Evolutionary conservation across 2,888 invertebrate species (phyloP), one percentile per base, ranked within the genome.

Genomic region (Archaeoteleia sp.): DNA sequence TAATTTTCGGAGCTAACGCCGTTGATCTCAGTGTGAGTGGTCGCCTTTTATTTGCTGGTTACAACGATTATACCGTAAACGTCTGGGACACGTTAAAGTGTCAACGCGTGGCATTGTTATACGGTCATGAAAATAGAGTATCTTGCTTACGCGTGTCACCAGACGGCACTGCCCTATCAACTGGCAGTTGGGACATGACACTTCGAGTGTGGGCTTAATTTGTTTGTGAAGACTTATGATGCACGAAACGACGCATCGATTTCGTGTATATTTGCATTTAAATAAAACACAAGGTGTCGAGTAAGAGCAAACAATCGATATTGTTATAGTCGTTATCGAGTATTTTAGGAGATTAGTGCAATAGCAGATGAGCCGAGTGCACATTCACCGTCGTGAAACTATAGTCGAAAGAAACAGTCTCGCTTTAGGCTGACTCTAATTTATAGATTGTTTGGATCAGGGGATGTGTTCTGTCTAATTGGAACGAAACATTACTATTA

Each of bases 31-130:
- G 97, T 66, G 92, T 97, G 37, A 97, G 97, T 86, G 94, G 96
- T 13, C 93, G 99, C 10, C 88, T 99, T 71, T 87, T 99, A 76
- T 98, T 99, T 88, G 97, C 98, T 76, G 99, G 98, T 60, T 98
- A 99, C 88, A 96, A 97, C 85, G 99, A 99, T 87, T 97, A 98
- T 87, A 98, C 97, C 25, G 96, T 98, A 49, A 96, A 97, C 87
- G 94, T 97, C 25, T 99, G 99, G 99, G 99, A 99, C 87, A 96
- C 97, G 27, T 88, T 99, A 71, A 98, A 98, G 84, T 96, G 95
- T 74, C 91, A 91, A 77, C 90, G 98, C 69, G 92, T 97, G 42
- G 93, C 95, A 81, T 90, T 97, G 75, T 87, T 98, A 58, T 96
- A 96, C 86, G 97, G 97, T 0, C 98, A 98, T 87, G 98, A 98